Percentiles rank a stretch among this genome's conserved stretches.
phyloP scores from a whole-genome alignment of 2,113 vertebrate species.

The Pogonocichla stellata region DNA sequence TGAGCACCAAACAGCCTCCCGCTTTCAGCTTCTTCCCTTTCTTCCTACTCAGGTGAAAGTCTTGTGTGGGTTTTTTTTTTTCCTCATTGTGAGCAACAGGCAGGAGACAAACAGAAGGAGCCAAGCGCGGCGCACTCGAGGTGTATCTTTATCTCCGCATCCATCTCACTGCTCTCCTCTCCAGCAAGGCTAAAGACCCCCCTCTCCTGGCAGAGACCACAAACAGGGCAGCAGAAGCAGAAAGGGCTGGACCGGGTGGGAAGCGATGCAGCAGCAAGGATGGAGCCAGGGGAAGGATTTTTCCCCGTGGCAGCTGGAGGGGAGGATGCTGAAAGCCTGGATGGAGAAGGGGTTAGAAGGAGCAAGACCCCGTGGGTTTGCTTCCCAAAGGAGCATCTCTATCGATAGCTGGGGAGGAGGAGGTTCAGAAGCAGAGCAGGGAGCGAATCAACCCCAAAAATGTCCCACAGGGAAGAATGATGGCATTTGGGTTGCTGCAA shows the following conservation, averaged over 20 bases:
- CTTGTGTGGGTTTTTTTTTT: background rate
- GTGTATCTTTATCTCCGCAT: background rate
- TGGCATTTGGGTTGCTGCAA: background rate
- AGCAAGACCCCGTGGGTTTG: background rate
- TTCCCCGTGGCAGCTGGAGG: background rate
- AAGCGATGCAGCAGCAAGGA: background rate
- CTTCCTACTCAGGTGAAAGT: slow-evolving; percentile 5
- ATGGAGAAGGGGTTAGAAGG: background rate
- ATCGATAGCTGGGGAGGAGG: background rate
- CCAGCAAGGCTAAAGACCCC: slow-evolving; percentile 71
- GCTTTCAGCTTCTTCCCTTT: slow-evolving; percentile 21
- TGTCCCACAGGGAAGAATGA: accelerated
- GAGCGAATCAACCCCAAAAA: background rate
- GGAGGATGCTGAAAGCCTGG: background rate
- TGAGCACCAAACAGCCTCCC: background rate
- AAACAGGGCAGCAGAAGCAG: slow-evolving; percentile 10
- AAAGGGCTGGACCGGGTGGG: background rate
- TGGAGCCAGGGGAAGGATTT: background rate
- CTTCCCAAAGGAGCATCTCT: background rate
- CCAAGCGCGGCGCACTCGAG: background rate
- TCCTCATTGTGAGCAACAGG: background rate
- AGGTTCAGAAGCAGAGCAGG: background rate
- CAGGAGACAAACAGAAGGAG: background rate
- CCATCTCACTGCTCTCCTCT: background rate
- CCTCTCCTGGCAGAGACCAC: slow-evolving; percentile 77